Base-by-base conservation (phyloP, 1,140 invertebrate species). In the Leptinotarsa undecemlineata region DNA sequence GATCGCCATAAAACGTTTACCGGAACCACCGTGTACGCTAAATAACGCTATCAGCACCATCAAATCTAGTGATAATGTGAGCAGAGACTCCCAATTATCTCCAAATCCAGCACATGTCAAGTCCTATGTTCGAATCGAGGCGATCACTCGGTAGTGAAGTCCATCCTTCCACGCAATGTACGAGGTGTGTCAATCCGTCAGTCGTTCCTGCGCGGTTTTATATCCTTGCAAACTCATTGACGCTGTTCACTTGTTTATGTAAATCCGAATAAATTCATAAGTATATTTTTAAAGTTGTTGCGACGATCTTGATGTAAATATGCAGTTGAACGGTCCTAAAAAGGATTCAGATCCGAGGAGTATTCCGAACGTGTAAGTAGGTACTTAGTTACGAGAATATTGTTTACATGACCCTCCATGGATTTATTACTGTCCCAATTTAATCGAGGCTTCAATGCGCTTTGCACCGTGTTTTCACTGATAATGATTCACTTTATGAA, bases 241-340 rank as follows among this genome's bases (percentile, higher is more conserved):
- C 15, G 51, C 5, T 57, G 15, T 17, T 19, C n/a, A 57, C n/a
- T 57, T 57, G 51, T 57, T 57, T 57, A 57, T 19, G 51, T 19
- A 19, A 57, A 17, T 57, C 51, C 15, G 15, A 19, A 57, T 57
- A 19, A 57, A 57, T 57, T 57, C 51, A 19, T 19, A 19, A n/a
- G 51, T 57, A 57, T 57, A 57, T 57, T 57, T 57, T 57, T 57
- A 57, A 57, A 57, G 15, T 57, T 57, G n/a, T 57, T 57, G 51
- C 51, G 33, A 57, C n/a, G 51, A 4, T 57, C 15, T 57, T 15
- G 17, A 14, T 19, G 13, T 17, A 4, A 57, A 57, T 57, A 57
- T 57, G 51, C 51, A 57, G 15, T 57, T 19, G 51, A 57, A 57
- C 51, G 51, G 51, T 5, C 17, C 15, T 19, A 57, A n/a, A 17